Evolutionary conservation across 2,797 vertebrate species (phyloP), one percentile per base, ranked within the genome.

Genomic region (Menidia menidia): DNA sequence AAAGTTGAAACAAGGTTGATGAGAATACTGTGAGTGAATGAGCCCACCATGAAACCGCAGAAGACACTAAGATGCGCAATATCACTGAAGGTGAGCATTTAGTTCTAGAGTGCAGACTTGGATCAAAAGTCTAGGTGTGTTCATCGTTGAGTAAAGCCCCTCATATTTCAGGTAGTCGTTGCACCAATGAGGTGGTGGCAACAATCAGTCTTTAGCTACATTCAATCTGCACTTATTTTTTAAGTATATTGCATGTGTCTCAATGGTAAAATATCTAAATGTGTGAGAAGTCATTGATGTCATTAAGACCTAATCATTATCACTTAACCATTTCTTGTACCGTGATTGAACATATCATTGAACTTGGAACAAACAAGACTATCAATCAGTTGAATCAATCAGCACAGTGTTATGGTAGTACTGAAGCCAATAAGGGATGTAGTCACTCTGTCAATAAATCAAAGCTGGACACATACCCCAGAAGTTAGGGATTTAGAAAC

Each of bases 311-410:
- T 68, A 60, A 71, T 75, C 45, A 64, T 75, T 73, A 69, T 60
- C 43, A 64, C 48, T 81, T 58, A 3, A 4, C 48, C 65, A n/a
- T 39, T 32, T 64, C 35, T 64, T 66, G 55, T 74, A 69, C 18
- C 47, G 6, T 18, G 11, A 9, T 4, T 25, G n/a, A 50, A 50
- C 11, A 19, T 50, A 30, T 31, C 19, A 30, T 30, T 31, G 25
- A 30, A 52, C 31, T 52, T 43, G 64, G 30, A 59, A 62, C 41
- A n/a, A 32, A 64, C 62, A 56, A 48, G 48, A 15, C 47, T 56
- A 64, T 64, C 45, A 62, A 60, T 75, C 44, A 67, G 60, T 76
- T 19, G 58, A 60, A 61, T 78, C 73, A 73, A 63, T 68, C 63
- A 53, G 43, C 15, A 31, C 18, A 15, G 33, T 70, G 60, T 78